Evolutionary conservation across 1,140 invertebrate species (phyloP), one percentile per base, ranked within the genome.

Genomic region (Drosophila tsacasi): DNA sequence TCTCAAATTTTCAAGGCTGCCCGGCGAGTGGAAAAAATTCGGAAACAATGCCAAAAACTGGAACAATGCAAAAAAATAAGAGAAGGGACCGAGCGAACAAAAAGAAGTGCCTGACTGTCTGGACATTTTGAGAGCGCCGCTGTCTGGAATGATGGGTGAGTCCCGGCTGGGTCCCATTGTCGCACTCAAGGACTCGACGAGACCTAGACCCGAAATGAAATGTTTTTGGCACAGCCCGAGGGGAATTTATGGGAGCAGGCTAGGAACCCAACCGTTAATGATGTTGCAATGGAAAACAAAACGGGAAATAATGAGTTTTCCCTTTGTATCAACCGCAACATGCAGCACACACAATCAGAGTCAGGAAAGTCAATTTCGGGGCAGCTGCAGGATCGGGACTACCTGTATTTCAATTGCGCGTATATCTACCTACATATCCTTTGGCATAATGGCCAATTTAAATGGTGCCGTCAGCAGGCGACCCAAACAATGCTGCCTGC

Each of bases 211-310:
- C 75, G 47, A 86, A 87, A 79, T 80, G 79, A 42, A 74, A 84
- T 81, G 74, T 58, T 76, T 66, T 76, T 81, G 64, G 54, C 64
- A 61, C 76, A 59, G 82, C 44, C 46, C 65, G 55, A 46, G 62
- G 64, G 58, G 69, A 89, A 80, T 87, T 78, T 81, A 72, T 87
- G 66, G 72, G 79, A 81, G 46, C 61, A 44, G 35, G 47, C 76
- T 67, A 42, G 35, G 32, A 54, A 72, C 46, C 83, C 47, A 50
- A 59, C 78, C 81, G 84, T 89, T 89, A 89, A 89, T 89, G 84
- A 89, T 66, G 81, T 76, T 89, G 84, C 84, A 90, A 90, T 89
- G 83, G 84, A 90, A 81, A 89, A 89, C 84, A 90, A 89, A 89
- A 79, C 81, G 66, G 66, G 78, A 89, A 90, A 90, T 89, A 89